Base-by-base conservation (phyloP, 2,888 invertebrate genomes). In the Anagyrus pseudococci region DNA sequence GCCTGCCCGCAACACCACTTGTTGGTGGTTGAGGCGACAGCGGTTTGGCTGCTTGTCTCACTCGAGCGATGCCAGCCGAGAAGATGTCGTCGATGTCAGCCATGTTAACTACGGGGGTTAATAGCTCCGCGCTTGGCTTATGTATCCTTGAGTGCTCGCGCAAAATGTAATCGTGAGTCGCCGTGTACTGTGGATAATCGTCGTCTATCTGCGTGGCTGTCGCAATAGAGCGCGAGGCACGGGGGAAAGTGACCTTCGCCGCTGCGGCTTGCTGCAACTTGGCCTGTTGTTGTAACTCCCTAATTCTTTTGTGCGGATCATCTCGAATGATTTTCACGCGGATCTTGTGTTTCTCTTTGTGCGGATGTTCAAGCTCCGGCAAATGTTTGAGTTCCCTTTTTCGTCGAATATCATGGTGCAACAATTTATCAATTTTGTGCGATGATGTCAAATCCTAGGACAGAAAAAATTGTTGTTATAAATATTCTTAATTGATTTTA, bases 81-180 rank as follows among this genome's bases (percentile, higher is more conserved):
- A 76, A 71, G 47, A 77, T 75, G 57, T 77, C 71, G 40, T 75
- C 76, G 4, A 77, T 68, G 25, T 74, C 76, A 10, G 62, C 67
- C 61, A 61, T 62, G 15, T 62, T 63, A 1, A 68, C 60, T 0
- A 64, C 55, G 6, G 66, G 63, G 17, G 41, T 44, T 8, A 43
- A 41, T 3, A 23, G 20, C 1, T 26, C 10, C 7, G n/a, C 25
- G 1, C 10, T 29, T 10, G 33, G n/a, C 20, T 13, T 33, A 15
- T 2, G n/a, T 2, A 19, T 19, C 41, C 41, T 62, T 4, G 57
- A 52, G 26, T 63, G 66, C 8, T 66, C 66, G 4, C 63, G 57
- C 15, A 63, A 10, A 13, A 66, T 63, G 23, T 41, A 67, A 10
- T 67, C 66, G 10, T 63, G 63, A 1, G 60, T 47, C 1, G 66